phyloP scores from a whole-genome alignment of 35 echinoderm and acorn worm genomes.

The Strongylocentrotus purpuratus region DNA sequence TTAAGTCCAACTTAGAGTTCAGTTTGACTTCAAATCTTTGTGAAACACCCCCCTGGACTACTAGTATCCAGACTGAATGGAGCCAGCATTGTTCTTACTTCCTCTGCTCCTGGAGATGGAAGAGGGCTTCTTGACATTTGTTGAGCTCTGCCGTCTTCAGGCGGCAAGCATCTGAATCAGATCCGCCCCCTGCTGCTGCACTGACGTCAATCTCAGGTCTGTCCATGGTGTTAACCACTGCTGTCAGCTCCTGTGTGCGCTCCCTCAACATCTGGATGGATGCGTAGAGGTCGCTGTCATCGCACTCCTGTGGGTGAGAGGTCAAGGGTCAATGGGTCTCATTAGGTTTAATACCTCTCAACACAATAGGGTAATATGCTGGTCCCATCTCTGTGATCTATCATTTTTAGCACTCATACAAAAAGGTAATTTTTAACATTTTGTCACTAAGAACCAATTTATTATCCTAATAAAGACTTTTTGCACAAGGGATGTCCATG shows the following conservation, averaged over 20 bases:
- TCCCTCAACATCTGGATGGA: constrained; percentile 86
- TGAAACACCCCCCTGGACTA: no score
- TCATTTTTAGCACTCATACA: no score
- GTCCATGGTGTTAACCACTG: constrained; percentile 21
- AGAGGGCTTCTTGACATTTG: constrained; percentile 69
- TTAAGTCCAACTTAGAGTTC: no score
- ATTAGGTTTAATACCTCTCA: no score
- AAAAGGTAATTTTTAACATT: no score
- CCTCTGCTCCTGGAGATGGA: constrained; percentile 72
- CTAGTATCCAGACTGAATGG: no score
- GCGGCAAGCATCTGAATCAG: background rate
- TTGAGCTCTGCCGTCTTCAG: constrained; percentile 59
- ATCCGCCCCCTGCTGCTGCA: background rate
- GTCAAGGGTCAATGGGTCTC: background rate
- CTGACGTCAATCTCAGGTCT: background rate
- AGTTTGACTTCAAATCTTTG: no score
- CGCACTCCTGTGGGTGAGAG: constrained; percentile 67
- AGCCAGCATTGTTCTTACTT: constrained; percentile 55
- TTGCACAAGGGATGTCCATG: no score
- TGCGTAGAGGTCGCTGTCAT: constrained; percentile 78
- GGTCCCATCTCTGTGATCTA: no score
- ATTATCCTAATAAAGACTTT: no score
- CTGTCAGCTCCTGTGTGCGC: constrained; percentile 60
- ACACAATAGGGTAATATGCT: no score
- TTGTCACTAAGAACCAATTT: no score